phyloP scores from a whole-genome alignment of 2,113 vertebrate genomes.

The Megaceryle torquata region DNA sequence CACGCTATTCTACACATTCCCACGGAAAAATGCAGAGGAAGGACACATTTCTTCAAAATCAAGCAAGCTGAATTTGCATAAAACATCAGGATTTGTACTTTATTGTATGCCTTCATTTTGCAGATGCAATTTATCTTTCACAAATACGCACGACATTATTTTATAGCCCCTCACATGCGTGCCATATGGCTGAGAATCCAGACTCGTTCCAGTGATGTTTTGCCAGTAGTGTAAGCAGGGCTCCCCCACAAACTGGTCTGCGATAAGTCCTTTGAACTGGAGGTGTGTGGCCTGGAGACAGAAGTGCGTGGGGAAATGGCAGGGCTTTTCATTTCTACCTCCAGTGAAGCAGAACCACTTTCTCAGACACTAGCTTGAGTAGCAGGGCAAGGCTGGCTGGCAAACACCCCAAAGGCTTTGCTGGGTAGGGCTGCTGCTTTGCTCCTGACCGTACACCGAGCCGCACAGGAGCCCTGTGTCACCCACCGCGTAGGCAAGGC shows the following conservation, averaged over 20 bases:
- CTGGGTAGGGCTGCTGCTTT: neutral
- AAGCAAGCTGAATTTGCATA: neutral
- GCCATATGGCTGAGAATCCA: slow-evolving; percentile 25
- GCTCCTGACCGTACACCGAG: neutral
- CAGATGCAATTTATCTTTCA: neutral
- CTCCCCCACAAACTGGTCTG: neutral
- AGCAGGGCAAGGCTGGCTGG: neutral
- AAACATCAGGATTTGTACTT: neutral
- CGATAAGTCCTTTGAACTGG: slow-evolving; percentile 18
- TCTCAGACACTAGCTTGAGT: neutral
- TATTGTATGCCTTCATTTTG: neutral
- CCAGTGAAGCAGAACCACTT: neutral
- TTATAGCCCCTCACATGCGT: neutral
- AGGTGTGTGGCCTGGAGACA: slow-evolving; percentile 5
- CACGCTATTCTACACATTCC: neutral
- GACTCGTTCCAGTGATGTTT: slow-evolving; percentile 22
- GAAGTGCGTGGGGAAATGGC: neutral
- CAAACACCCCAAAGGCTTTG: neutral
- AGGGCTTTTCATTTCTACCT: neutral
- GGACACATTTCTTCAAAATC: neutral
- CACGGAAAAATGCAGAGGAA: neutral
- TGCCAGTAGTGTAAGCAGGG: neutral
- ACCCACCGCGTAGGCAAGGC: neutral
- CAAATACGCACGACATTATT: neutral
- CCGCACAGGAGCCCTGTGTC: neutral